Base-by-base conservation (phyloP, 2,113 vertebrate genomes). In the Eclectus roratus region DNA sequence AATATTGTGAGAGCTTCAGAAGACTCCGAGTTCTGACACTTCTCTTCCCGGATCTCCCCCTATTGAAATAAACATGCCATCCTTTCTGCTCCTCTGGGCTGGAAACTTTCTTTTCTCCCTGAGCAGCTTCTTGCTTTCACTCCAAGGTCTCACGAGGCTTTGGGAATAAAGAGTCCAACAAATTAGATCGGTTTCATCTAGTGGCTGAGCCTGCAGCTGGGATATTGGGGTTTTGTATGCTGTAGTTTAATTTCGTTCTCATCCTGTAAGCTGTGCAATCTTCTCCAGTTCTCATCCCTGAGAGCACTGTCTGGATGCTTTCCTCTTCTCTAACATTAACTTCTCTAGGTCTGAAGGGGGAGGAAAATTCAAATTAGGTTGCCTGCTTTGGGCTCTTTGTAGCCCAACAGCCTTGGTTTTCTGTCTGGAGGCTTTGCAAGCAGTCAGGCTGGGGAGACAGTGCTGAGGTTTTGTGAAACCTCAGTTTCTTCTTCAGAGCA, bases 151-250 rank as follows among this genome's bases (percentile, higher is more conserved):
- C 91, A 53, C n/a, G 63, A 97, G 84, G 86, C 84, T 89, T 92
- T 91, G 70, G 78, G 70, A 94, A 94, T 87, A 96, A 96, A 93
- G n/a, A 92, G 28, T 19, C 78, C 89, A 89, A 91, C 83, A 96
- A 96, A 97, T 94, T 15, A 91, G 91, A 93, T 95, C 61, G 61
- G 93, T 96, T 91, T 91, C 93, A 89, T 56, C 3, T 7, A 37
- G 66, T 82, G 84, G 80, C 55, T 96, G 91, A 95, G 94, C 93
- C 94, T 79, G 91, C 84, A 91, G 91, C 65, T 4, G 91, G 65
- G 91, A 80, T 90, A 88, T 19, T 49, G 88, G 68, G 41, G 9
- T 69, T 89, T 92, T 88, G 89, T 91, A 81, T 27, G 47, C 85
- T 74, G 86, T 2, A 7, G 27, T 91, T 94, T 92, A 86, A 96